A percentile compares a stretch with the other conserved stretches of the same genome.
Conservation (phyloP, 2,113 vertebrate genomes). For the Stigmatopora nigra region DNA sequence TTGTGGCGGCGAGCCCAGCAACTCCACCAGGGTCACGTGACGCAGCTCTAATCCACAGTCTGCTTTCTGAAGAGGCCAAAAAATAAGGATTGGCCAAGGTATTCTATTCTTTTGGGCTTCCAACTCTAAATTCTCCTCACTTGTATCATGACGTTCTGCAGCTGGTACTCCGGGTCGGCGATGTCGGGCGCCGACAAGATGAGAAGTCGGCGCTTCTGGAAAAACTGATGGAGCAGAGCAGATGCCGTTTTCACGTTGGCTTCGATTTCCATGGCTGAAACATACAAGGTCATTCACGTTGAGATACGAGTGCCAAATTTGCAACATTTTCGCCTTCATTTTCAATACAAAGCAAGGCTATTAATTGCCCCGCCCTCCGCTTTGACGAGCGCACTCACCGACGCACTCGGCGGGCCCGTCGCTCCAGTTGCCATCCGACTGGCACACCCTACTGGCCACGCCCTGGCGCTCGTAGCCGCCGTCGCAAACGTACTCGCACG, state of each 20-base stretch:
- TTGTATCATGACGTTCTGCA: conserved; percentile 89
- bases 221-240: conserved; percentile 88
- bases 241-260: conserved; percentile 74
- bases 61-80: conserved; percentile 67
- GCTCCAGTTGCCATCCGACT: conserved; percentile 80
- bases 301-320: too few relatives aligned
- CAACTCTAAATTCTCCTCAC: conserved; percentile 53
- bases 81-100: neutral
- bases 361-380: too few relatives aligned
- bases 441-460: conserved; percentile 73
- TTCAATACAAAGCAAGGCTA: too few relatives aligned
- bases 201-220: conserved; percentile 82
- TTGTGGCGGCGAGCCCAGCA: conserved; percentile 79
- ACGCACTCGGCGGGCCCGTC: conserved; percentile 72
- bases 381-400: conserved; percentile 66
- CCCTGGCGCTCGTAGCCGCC: conserved; percentile 82
- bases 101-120: too few relatives aligned
- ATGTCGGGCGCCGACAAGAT: conserved; percentile 83
- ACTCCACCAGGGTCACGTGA: conserved; percentile 80
- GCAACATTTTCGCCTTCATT: too few relatives aligned
- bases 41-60: conserved; percentile 84
- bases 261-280: conserved; percentile 82
- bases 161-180: conserved; percentile 80
- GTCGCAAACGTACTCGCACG: conserved; percentile 84
- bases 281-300: neutral